These are phyloP conservation scores for Drosophila lacicola DNA, from an alignment of 2,888 invertebrate species.

Conservation along the genomic window DNA sequence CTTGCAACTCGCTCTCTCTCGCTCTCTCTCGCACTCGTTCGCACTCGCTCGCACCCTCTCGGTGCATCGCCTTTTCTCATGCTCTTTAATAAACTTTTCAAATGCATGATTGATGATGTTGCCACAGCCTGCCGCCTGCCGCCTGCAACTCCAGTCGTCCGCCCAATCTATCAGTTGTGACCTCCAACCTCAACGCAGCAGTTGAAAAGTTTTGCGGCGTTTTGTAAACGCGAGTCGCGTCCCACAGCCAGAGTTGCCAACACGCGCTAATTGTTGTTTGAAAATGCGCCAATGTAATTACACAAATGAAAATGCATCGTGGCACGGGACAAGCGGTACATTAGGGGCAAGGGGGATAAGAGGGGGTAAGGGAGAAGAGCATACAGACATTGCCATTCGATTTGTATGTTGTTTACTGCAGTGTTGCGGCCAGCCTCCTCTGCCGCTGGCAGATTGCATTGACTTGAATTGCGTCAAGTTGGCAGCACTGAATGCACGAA, in stretches of 20 bases:
- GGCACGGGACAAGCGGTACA: not conserved
- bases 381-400: slow-evolving; percentile 36
- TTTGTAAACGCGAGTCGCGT: slow-evolving; percentile 70
- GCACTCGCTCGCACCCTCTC: slow-evolving; percentile 14
- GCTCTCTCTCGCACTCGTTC: slow-evolving; percentile 12
- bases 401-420: slow-evolving; percentile 47
- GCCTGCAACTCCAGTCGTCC: slow-evolving; percentile 7
- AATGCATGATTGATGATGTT: slow-evolving; percentile 77
- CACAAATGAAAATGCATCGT: slow-evolving; percentile 69
- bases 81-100: slow-evolving; percentile 72
- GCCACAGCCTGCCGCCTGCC: slow-evolving; percentile 26
- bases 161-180: slow-evolving; percentile 12
- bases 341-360: no score
- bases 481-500: slow-evolving; percentile 34
- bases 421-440: slow-evolving; percentile 24
- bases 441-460: slow-evolving; percentile 27
- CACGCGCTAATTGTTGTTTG: slow-evolving; percentile 73
- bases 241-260: slow-evolving; percentile 50
- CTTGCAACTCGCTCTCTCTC: slow-evolving; percentile 28
- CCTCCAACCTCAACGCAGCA: slow-evolving; percentile 27
- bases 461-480: slow-evolving; percentile 14
- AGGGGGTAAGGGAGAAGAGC: no score
- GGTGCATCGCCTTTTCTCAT: not conserved
- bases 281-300: slow-evolving; percentile 74
- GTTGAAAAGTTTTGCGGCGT: slow-evolving; percentile 58